Conservation (phyloP, 2,113 vertebrate species). For the Mesocricetus auratus region DNA sequence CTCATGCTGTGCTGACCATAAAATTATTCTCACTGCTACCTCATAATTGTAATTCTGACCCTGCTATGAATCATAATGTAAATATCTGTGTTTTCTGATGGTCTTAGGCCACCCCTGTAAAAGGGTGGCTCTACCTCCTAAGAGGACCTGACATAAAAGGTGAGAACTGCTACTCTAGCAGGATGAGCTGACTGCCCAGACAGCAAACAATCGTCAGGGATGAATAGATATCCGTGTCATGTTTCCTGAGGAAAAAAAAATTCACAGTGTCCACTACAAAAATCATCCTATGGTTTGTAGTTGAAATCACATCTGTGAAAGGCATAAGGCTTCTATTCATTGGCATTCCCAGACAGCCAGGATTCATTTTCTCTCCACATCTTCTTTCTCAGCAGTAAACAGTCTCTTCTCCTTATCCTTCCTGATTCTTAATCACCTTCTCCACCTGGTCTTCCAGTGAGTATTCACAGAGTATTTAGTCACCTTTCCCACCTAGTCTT, state of each 20-base stretch:
- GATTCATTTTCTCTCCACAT: not conserved
- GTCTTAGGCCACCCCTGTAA: not conserved
- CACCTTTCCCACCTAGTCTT: not conserved
- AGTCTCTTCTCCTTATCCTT: not conserved
- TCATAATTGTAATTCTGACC: not conserved
- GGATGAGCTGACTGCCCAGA: not conserved
- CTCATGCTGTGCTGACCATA: not conserved
- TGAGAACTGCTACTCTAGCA: not conserved
- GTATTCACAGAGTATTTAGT: no score
- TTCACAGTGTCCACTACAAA: not conserved
- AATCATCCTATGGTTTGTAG: no score
- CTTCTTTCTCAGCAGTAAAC: not conserved
- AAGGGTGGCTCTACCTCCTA: not conserved
- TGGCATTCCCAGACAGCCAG: not conserved
- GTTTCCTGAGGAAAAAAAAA: not conserved
- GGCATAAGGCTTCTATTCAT: not conserved
- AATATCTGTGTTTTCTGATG: not conserved
- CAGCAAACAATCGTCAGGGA: not conserved
- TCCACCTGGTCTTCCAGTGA: not conserved
- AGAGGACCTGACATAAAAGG: not conserved
- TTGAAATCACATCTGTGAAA: not conserved
- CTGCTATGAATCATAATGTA: not conserved
- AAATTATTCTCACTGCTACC: not conserved
- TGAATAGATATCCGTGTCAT: not conserved
- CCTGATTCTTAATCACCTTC: not conserved